phyloP scores from a whole-genome alignment of 1,140 invertebrate species.

The Octopus bimaculoides region DNA sequence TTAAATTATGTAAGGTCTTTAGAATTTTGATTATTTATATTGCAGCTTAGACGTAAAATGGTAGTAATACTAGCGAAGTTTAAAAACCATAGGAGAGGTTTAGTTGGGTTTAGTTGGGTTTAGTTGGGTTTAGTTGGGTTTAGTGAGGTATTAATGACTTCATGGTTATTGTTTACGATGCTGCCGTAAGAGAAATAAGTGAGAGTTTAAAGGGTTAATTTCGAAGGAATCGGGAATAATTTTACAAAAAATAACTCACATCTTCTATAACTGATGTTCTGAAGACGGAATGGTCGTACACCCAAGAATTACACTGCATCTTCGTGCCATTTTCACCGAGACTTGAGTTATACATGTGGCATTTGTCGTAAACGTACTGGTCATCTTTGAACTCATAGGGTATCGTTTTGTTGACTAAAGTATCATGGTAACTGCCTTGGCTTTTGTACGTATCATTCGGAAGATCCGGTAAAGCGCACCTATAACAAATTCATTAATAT shows the following conservation, averaged over 20 bases:
- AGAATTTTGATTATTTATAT: too few species aligned
- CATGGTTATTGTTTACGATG: too few species aligned
- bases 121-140: too few species aligned
- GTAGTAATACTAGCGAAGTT: too few species aligned
- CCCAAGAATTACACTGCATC: conserved; percentile 30
- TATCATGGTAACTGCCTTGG: conserved; percentile 7
- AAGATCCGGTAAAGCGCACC: conserved; percentile 22
- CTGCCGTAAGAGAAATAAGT: too few species aligned
- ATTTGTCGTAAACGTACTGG: conserved; percentile 18
- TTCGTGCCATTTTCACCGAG: not conserved
- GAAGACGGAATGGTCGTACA: conserved; percentile 34
- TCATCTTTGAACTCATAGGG: conserved; percentile 13
- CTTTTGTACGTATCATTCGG: conserved; percentile 22
- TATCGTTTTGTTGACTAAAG: conserved; percentile 20
- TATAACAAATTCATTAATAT: conserved; percentile 7
- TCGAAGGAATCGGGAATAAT: too few species aligned
- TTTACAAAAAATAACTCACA: conserved; percentile 18
- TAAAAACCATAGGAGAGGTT: too few species aligned
- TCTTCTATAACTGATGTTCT: conserved; percentile 25
- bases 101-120: too few species aligned
- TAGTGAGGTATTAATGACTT: too few species aligned
- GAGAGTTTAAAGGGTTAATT: too few species aligned
- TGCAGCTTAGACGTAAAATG: too few species aligned
- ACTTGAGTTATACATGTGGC: conserved; percentile 14
- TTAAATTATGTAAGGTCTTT: too few species aligned